Base-by-base conservation (phyloP, 2,113 vertebrate species). In the Phasianus colchicus region DNA sequence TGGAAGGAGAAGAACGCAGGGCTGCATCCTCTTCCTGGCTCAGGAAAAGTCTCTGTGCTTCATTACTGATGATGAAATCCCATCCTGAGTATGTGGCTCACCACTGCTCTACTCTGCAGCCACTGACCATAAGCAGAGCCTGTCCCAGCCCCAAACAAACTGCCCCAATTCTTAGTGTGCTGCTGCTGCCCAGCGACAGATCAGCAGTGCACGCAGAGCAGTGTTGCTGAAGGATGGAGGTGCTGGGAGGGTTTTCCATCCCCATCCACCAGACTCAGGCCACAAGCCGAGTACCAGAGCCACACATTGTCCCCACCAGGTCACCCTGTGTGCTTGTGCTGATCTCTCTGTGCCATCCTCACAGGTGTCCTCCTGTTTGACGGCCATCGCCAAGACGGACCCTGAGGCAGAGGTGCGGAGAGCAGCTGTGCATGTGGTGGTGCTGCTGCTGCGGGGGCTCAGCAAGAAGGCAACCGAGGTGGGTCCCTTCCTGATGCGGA, bases 391-490 rank as follows among this genome's bases (percentile, higher is more conserved):
- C 71, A 98, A 97, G 95, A 99, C 98, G 0, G 99, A 99, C 93
- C 97, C 66, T 10, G 97, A 99, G 84, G 98, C 96, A 0, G 98
- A 99, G 76, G 99, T 99, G 74, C 98, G 99, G 72, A 97, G 99
- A 97, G 99, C 99, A 0, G 99, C 99, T 0, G 95, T 99, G 76
- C 98, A 99, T 0, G 98, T 99, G 69, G 98, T 99, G 77, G 97
- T 98, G 66, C 27, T 98, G 86, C 97, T 99, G 94, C 98, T 99
- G 13, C 97, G 98, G 71, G 99, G 99, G 58, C 99, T 99, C 86
- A 98, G 98, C 22, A 97, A 98, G 70, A 98, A 98, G 95, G 97
- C 98, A 61, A 98, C 99, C 4, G 98, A 99, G 98, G 99, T 99
- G 96, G 95, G 97, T 95, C 72, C 36, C 11, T 32, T 32, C 19